These are phyloP conservation scores for Paramormyrops kingsleyae DNA, from an alignment of 2,113 vertebrate genomes.

Conservation along the genomic window DNA sequence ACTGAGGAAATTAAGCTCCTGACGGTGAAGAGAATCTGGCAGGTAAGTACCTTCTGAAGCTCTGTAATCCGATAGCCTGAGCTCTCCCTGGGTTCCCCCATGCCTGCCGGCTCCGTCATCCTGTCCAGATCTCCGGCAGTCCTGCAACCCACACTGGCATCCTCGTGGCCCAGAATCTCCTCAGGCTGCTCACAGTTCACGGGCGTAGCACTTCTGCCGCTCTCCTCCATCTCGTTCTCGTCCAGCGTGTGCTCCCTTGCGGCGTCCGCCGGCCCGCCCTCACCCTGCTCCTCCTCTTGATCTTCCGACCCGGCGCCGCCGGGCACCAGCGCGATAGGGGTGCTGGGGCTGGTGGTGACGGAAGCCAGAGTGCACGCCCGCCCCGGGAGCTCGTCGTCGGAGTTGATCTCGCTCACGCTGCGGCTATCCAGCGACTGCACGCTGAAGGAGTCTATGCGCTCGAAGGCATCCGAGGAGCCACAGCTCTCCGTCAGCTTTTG, in stretches of 20 bases:
- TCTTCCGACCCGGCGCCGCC: conserved; percentile 35
- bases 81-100: conserved; percentile 54
- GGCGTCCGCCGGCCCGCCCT: conserved; percentile 52
- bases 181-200: conserved; percentile 91
- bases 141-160: neutral
- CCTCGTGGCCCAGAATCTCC: conserved; percentile 54
- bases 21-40: neutral
- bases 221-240: conserved; percentile 92
- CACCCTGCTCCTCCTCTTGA: conserved; percentile 38
- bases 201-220: conserved; percentile 87
- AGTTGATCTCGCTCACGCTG: conserved; percentile 96
- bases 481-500: conserved; percentile 91
- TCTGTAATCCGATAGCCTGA: conserved; percentile 67
- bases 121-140: conserved; percentile 23
- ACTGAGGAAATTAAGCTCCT: neutral
- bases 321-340: conserved; percentile 43
- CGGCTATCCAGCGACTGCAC: conserved; percentile 93
- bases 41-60: conserved; percentile 72
- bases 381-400: conserved; percentile 85
- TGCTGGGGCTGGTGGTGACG: conserved; percentile 54
- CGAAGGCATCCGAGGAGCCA: conserved; percentile 90
- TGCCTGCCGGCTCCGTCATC: conserved; percentile 32
- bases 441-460: conserved; percentile 95
- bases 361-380: conserved; percentile 72
- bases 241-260: conserved; percentile 63